Evolutionary conservation across 2,888 invertebrate species (phyloP).

Genomic region (Platycnemis pennipes): DNA sequence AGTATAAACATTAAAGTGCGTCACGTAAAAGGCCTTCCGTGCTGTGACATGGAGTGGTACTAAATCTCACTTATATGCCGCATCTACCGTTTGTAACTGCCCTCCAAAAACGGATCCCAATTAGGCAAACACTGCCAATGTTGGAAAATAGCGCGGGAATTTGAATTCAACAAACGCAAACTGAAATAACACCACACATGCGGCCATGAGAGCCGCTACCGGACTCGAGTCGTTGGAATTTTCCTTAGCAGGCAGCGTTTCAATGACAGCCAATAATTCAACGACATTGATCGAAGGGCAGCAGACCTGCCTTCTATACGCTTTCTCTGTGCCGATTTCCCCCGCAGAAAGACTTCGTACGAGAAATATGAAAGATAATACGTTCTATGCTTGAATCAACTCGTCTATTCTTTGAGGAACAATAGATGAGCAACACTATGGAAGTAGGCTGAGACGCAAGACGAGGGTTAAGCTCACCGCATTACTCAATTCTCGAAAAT

Average conservation of each 20-base stretch:
- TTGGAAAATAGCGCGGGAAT: no score
- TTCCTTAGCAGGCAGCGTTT: conserved; percentile 17
- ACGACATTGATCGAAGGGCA: conserved; percentile 17
- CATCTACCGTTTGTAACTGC: no score
- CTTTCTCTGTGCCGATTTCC: background rate
- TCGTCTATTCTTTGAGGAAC: background rate
- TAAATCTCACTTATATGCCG: no score
- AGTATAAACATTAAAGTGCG: no score
- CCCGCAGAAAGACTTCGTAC: background rate
- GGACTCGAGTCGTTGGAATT: background rate
- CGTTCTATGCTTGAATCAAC: background rate
- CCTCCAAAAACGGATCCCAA: no score
- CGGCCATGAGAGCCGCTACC: background rate
- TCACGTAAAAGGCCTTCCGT: no score
- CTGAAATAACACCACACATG: background rate
- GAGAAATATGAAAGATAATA: no score
- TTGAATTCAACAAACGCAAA: background rate
- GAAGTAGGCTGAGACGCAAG: background rate
- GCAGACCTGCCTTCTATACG: background rate
- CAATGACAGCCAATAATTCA: background rate
- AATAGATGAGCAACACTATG: background rate
- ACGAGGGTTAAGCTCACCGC: no score
- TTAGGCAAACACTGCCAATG: no score
- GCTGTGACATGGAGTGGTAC: no score
- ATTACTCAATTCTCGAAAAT: no score